Conservation (phyloP, 2,797 vertebrate genomes). For the Enteromius viviparus region DNA sequence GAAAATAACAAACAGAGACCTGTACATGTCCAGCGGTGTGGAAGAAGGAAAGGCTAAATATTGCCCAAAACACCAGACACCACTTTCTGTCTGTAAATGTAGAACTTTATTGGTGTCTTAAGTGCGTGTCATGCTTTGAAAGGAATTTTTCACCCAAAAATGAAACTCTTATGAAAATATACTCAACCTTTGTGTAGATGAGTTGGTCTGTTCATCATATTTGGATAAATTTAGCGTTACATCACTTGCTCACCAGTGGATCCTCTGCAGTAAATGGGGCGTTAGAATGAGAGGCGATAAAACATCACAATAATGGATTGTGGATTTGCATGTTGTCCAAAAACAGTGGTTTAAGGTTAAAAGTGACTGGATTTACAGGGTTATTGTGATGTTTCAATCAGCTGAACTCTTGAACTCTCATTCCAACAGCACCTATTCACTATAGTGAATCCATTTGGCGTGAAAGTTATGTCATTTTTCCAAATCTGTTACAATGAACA, state of each 20-base stretch:
- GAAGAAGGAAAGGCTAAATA: slow-evolving; percentile 15
- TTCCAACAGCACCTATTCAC: not conserved
- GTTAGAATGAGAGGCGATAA: not conserved
- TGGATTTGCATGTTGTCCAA: not conserved
- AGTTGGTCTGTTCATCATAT: not conserved
- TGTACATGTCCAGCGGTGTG: not conserved
- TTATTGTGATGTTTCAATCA: not conserved
- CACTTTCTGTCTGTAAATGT: slow-evolving; percentile 18
- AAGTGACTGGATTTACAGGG: not conserved
- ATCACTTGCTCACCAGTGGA: not conserved
- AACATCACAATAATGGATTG: not conserved
- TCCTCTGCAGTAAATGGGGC: not conserved
- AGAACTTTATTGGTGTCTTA: not conserved
- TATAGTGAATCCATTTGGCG: not conserved
- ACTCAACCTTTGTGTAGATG: not conserved
- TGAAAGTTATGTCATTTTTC: not conserved
- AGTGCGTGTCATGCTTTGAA: not conserved
- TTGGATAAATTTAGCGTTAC: not conserved
- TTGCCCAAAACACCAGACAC: not conserved
- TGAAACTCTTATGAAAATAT: not conserved
- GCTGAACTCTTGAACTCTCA: not conserved
- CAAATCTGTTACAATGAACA: not conserved
- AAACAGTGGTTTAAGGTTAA: not conserved
- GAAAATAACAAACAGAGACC: slow-evolving; percentile 13
- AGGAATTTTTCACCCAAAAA: not conserved